Evolutionary conservation across 2,797 vertebrate species (phyloP).

Genomic region (Alosa sapidissima): DNA sequence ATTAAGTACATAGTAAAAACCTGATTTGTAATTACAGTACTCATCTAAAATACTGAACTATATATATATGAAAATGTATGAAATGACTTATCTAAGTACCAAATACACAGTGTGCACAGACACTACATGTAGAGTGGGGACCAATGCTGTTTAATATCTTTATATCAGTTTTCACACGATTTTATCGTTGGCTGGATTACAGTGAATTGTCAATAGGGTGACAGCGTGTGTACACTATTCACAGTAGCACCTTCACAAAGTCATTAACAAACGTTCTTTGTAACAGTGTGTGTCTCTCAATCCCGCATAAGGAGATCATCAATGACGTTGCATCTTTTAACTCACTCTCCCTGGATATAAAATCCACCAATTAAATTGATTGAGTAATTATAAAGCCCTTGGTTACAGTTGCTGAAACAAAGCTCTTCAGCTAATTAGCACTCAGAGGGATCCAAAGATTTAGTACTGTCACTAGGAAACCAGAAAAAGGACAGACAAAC

Average conservation of each 20-base stretch:
- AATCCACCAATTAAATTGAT: conserved; percentile 5
- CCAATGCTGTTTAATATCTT: background rate
- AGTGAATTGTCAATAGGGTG: background rate
- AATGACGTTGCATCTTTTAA: background rate
- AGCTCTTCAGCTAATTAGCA: background rate
- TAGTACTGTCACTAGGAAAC: conserved; percentile 9
- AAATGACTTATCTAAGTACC: too few relatives aligned
- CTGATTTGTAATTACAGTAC: too few relatives aligned
- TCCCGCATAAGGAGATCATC: background rate
- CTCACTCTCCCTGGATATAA: background rate
- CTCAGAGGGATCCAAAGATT: background rate
- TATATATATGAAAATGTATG: too few relatives aligned
- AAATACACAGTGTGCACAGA: background rate
- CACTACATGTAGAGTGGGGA: background rate
- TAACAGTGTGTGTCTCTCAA: background rate
- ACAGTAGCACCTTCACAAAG: background rate
- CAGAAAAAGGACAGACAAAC: background rate
- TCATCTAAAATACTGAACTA: too few relatives aligned
- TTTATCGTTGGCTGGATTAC: background rate
- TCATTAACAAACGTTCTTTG: too few relatives aligned
- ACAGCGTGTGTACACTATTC: background rate
- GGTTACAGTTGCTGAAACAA: background rate
- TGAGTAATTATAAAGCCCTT: background rate
- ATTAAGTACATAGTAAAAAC: too few relatives aligned
- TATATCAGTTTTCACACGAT: background rate